Evolutionary conservation across 2,888 invertebrate genomes (phyloP), one percentile per base, ranked within the genome.

Genomic region (Pachymerium ferrugineum): DNA sequence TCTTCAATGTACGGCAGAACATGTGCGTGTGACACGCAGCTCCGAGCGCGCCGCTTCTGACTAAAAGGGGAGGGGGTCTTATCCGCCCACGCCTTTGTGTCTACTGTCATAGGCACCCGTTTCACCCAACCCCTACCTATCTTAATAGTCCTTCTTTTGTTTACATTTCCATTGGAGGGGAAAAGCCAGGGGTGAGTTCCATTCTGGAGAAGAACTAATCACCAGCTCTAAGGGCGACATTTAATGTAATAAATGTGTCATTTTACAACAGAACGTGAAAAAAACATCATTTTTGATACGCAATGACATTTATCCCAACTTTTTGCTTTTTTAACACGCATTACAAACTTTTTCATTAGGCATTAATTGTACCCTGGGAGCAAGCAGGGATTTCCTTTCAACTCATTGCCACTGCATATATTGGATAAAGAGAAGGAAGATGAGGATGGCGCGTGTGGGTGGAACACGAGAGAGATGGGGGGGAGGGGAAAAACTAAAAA

Each of bases 11-110:
- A 62, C 62, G 28, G 62, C n/a, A 8, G 62, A 62, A 62, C 62
- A 62, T 62, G 62, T 62, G 62, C 62, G 28, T 62, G 62, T 62
- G 62, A 62, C 62, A 62, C 62, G 62, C 62, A 62, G 62, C 62
- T 62, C 62, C 25, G 62, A 62, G 62, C 62, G 62, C 62, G 62
- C 25, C 47, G 10, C 6, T 62, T 62, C 62, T 62, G 28, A 62
- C 25, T 12, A 28, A 62, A 62, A 10, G 38, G 38, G 62, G n/a
- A n/a, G n/a, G n/a, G 47, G 62, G 62, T 28, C 62, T 62, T 62
- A 62, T 62, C 62, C 62, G 62, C 62, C 62, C 62, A 62, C 62
- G 62, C 62, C 62, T 62, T 62, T 62, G 62, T 62, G 62, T 62
- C 62, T 62, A 62, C 62, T 62, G 62, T 62, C 62, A 62, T 28